These are phyloP conservation scores for Homarus americanus DNA, from an alignment of 1,140 invertebrate species.

Conservation along the genomic window DNA sequence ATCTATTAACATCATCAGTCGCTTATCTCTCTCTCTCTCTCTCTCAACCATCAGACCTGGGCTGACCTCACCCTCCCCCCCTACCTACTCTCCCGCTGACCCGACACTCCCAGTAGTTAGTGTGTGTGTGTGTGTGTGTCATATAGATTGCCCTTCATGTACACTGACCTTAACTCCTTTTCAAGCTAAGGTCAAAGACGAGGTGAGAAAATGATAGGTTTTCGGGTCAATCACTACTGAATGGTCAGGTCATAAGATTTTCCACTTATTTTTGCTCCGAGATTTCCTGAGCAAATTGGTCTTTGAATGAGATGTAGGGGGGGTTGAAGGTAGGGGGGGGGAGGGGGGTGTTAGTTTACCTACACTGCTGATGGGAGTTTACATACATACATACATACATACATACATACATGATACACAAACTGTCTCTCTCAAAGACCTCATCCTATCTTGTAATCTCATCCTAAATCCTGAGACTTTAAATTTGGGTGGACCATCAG, in stretches of 20 bases:
- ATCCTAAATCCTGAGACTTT: no score
- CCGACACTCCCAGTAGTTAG: slow-evolving; percentile 61
- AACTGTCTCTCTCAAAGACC: no score
- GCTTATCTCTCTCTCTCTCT: no score
- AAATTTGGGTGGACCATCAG: no score
- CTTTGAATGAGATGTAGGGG: no score
- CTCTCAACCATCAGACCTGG: background rate
- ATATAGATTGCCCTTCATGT: background rate
- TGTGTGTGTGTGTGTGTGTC: no score
- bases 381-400: background rate
- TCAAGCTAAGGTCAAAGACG: slow-evolving; percentile 27
- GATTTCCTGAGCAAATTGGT: slow-evolving; percentile 10
- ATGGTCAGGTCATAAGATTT: background rate
- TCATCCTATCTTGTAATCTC: no score
- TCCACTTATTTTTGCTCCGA: slow-evolving; percentile 6
- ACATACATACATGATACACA: slow-evolving; percentile 13
- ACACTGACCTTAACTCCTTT: slow-evolving; percentile 23
- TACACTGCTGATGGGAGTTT: no score
- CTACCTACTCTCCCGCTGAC: slow-evolving; percentile 42
- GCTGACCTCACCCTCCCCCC: slow-evolving; percentile 24
- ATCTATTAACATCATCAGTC: no score
- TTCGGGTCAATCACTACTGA: slow-evolving; percentile 27
- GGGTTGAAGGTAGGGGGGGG: no score
- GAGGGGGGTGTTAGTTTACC: no score
- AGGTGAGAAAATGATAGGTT: slow-evolving; percentile 58